Percentiles rank a stretch among this genome's conserved stretches.
phyloP scores from a whole-genome alignment of 1,140 invertebrate species.

The Anadara kagoshimensis region DNA sequence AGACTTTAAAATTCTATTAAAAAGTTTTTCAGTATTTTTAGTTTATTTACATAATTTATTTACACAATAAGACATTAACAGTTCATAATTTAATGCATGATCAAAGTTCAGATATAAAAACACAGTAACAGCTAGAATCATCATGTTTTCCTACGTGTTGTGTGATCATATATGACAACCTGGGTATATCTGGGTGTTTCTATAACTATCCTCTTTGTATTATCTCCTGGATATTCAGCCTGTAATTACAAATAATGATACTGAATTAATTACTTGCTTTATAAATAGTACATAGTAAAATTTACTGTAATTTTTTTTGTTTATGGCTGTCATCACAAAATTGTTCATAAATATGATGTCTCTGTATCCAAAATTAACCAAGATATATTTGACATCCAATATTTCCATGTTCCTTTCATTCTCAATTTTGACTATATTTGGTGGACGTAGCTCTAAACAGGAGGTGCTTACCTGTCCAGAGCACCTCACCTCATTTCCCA shows the following conservation, averaged over 20 bases:
- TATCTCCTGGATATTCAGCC: conserved; percentile 72
- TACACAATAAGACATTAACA: not conserved
- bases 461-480: too few relatives aligned
- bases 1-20: too few relatives aligned
- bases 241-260: conserved; percentile 44
- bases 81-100: not conserved
- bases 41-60: not conserved
- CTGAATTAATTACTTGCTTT: not conserved
- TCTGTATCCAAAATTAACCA: too few relatives aligned
- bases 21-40: not conserved
- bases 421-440: too few relatives aligned
- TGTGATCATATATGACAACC: conserved; percentile 75
- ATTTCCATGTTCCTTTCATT: too few relatives aligned
- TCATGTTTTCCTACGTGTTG: conserved; percentile 73
- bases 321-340: too few relatives aligned
- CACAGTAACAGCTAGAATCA: too few relatives aligned
- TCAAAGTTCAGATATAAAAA: not conserved
- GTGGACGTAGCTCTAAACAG: too few relatives aligned
- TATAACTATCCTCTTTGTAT: conserved; percentile 70
- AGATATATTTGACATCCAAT: too few relatives aligned
- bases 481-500: too few relatives aligned
- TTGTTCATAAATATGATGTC: too few relatives aligned
- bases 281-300: not conserved
- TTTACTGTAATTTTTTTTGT: not conserved
- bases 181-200: conserved; percentile 71